Conservation (phyloP, 2,113 vertebrate genomes). For the Odobenus rosmarus region DNA sequence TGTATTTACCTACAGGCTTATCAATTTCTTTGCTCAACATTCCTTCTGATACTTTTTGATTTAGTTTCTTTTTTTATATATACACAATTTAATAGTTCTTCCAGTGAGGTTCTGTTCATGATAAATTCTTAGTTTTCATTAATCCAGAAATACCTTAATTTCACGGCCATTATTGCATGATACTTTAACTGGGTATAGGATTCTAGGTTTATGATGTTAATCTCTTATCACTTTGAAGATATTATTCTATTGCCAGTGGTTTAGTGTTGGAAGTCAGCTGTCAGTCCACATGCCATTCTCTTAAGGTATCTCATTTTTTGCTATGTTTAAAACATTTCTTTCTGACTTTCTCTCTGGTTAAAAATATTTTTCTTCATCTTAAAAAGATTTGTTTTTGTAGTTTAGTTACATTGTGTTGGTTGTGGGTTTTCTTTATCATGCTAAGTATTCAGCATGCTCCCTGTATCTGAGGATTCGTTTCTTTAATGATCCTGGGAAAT, state of each 20-base stretch:
- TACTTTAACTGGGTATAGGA: neutral
- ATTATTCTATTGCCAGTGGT: neutral
- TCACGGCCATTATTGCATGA: neutral
- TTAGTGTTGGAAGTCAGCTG: neutral
- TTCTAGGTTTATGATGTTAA: neutral
- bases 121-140: neutral
- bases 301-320: neutral
- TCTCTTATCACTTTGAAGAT: neutral
- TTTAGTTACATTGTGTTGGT: neutral
- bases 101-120: neutral
- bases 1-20: neutral
- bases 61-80: neutral
- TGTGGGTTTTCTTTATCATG: neutral
- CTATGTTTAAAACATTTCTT: neutral
- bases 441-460: neutral
- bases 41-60: neutral
- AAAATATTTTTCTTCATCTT: neutral
- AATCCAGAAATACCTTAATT: neutral
- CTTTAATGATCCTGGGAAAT: neutral
- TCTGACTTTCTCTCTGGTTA: neutral
- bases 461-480: neutral
- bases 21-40: neutral
- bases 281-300: neutral
- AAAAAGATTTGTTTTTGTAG: neutral
- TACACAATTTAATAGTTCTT: neutral